A percentile compares a stretch with the other conserved stretches of the same genome.
These are phyloP conservation scores for Pollenia amentaria DNA, from an alignment of 2,888 invertebrate genomes.

Conservation along the genomic window DNA sequence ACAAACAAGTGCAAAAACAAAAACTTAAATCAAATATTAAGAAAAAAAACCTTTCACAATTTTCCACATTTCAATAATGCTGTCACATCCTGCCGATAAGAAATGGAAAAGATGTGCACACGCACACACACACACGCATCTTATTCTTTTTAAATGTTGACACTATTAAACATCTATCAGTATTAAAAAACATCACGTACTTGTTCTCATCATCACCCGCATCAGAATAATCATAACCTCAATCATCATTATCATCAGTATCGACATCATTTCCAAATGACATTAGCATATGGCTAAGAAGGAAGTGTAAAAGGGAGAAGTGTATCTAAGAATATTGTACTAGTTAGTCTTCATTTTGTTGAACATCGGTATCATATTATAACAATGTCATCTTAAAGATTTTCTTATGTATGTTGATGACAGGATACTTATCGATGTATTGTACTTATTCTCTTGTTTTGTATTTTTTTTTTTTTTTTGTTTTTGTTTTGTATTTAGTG, in stretches of 20 bases:
- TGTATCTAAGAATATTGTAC: constrained; percentile 13
- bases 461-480: too few relatives aligned
- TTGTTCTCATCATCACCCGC: constrained; percentile 7
- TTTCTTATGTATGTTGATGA: constrained; percentile 51
- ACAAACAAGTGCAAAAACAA: neutral
- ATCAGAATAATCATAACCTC: neutral
- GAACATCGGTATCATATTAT: constrained; percentile 43
- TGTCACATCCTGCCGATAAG: constrained; percentile 15
- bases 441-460: constrained; percentile 15
- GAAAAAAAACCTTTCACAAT: neutral
- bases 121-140: neutral
- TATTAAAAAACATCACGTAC: constrained; percentile 56
- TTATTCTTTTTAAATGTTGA: constrained; percentile 20
- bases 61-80: neutral
- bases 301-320: neutral
- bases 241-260: constrained; percentile 9
- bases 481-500: neutral
- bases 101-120: constrained; percentile 9
- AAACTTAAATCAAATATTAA: neutral
- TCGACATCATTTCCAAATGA: constrained; percentile 51
- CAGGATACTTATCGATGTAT: constrained; percentile 40
- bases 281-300: constrained; percentile 31
- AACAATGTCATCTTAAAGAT: constrained; percentile 63
- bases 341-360: neutral
- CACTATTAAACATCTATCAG: constrained; percentile 37